Evolutionary conservation across 2,888 invertebrate genomes (phyloP), one percentile per base, ranked within the genome.

Genomic region (Leucoma salicis): DNA sequence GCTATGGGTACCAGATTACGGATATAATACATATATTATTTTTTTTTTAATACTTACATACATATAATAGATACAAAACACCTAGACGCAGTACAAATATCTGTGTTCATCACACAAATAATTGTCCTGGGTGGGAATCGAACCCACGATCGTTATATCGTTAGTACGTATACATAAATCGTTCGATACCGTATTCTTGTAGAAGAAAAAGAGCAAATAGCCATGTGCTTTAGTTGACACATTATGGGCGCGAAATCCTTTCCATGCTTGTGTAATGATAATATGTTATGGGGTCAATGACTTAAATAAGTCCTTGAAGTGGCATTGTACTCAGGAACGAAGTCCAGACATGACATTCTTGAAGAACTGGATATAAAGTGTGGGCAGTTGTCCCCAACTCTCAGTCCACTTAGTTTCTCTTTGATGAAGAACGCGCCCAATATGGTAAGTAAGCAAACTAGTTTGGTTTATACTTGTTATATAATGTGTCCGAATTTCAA

Each of bases 331-430:
- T 67, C 68, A 77, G 82, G 84, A 85, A 88, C 86, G 84, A 88
- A 75, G 86, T 84, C 86, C 83, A 77, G 84, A 76, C 71, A 66
- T 82, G 70, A 74, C 76, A 83, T 83, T 83, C 81, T 83, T 76
- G 71, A 73, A 57, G 70, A 81, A 83, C 85, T 84, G 79, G 86
- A 87, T 85, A 87, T 87, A 88, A 78, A 77, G 76, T 79, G 84
- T 84, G 66, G 74, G 63, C 75, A 69, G 73, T 63, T 66, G 75
- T 70, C 68, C 62, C 57, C 61, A 63, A 63, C 55, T 65, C 76
- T 63, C 86, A 86, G 83, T 86, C 53, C 56, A 72, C 59, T 68
- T 70, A 70, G 68, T 70, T 57, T 58, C 65, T 63, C 68, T 70
- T 70, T 57, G 62, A 60, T 67, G 76, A 72, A 70, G 76, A 75